Conservation (phyloP, 1,140 invertebrate species). For the Glossosoma conforme region DNA sequence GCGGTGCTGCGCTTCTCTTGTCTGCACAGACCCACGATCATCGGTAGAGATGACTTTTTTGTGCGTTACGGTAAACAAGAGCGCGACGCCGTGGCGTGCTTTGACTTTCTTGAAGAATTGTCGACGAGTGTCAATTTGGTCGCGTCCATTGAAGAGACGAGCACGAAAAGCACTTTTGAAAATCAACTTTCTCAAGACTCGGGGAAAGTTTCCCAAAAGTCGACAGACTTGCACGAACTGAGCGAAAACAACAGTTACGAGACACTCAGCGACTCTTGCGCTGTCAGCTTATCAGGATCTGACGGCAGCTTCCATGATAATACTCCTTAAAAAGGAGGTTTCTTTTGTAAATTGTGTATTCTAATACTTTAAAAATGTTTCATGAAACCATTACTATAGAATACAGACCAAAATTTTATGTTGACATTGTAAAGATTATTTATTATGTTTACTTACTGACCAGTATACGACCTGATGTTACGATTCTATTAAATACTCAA, state of each 20-base stretch:
- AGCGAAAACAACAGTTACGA: constrained; percentile 30
- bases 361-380: no score
- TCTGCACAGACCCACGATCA: constrained; percentile 59
- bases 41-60: constrained; percentile 69
- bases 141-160: constrained; percentile 47
- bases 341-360: no score
- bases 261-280: constrained; percentile 41
- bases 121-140: constrained; percentile 45
- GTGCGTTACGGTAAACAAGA: constrained; percentile 73
- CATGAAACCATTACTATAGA: no score
- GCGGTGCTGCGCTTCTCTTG: constrained; percentile 46
- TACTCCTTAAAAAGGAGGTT: constrained; percentile 10
- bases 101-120: constrained; percentile 72
- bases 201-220: constrained; percentile 26
- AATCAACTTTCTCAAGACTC: constrained; percentile 31
- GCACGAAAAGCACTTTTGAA: constrained; percentile 26
- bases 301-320: constrained; percentile 28
- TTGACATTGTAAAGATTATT: no score
- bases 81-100: constrained; percentile 68
- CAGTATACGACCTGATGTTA: no score
- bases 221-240: constrained; percentile 5
- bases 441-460: no score
- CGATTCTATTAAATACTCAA: no score
- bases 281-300: constrained; percentile 38
- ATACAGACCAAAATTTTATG: no score